Base-by-base conservation (phyloP, 2,888 invertebrate genomes). In the Calephelis perditalis region DNA sequence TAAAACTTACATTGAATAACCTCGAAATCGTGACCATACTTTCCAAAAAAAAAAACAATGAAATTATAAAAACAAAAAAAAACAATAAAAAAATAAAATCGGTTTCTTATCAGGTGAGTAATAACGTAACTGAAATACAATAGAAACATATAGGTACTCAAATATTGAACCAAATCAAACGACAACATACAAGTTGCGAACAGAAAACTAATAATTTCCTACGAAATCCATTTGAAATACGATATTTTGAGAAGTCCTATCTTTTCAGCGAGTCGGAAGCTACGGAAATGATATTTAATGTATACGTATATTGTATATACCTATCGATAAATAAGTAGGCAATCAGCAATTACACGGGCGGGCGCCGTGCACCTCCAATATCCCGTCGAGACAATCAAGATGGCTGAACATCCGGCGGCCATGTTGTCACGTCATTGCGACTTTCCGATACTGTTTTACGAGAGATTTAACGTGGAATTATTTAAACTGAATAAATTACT, bases 381-480 rank as follows among this genome's bases (percentile, higher is more conserved):
- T 77, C 74, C 76, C 72, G 79, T 68, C 69, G 73, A 73, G 70
- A 81, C 81, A 84, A 85, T 82, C 86, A 84, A 86, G 81, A 84
- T 86, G 83, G 84, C 79, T 68, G 76, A 71, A 75, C 78, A 74
- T 84, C 85, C 85, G 82, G 72, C 74, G 71, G 74, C 75, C 76
- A 73, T 77, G 77, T 79, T 80, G 75, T 73, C 73, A 63, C 68
- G 65, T 61, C 70, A 67, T 68, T 71, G 71, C 70, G 71, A 69
- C 70, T 68, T 70, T 65, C 65, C 67, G 63, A 70, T 71, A 40
- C 40, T 8, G 59, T 57, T 65, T 58, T 52, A 57, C 56, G 59
- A 54, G 62, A 54, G 57, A 60, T 61, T 61, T 63, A 63, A 62
- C 47, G 15, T 59, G 54, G 56, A 57, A 61, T 63, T 60, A 44